These are phyloP conservation scores for Podarcis lilfordi DNA, from an alignment of 2,797 vertebrate species.

Conservation along the genomic window DNA sequence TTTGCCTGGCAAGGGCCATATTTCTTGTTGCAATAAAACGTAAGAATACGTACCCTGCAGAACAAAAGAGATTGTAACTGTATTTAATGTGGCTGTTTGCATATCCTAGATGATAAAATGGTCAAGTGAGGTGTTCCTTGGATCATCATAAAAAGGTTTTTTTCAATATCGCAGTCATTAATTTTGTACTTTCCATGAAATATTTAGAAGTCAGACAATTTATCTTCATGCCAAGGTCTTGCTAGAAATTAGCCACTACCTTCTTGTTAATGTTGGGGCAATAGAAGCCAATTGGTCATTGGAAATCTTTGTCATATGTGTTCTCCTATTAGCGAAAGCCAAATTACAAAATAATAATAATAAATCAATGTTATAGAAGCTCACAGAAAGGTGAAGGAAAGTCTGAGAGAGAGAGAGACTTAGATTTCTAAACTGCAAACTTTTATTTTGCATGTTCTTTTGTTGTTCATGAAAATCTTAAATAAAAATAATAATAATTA, in stretches of 20 bases:
- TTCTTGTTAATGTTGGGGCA: neutral
- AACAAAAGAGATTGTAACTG: conserved; percentile 54
- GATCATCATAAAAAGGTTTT: conserved; percentile 32
- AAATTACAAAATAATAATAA: conserved; percentile 19
- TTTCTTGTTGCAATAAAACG: conserved; percentile 61
- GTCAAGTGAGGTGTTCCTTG: conserved; percentile 45
- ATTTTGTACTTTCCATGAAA: conserved; percentile 51
- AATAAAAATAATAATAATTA: no score
- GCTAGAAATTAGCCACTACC: conserved; percentile 14
- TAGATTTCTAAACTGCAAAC: neutral
- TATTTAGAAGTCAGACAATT: neutral
- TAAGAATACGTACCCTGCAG: conserved; percentile 45
- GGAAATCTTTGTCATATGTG: neutral
- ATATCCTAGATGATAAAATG: conserved; percentile 42
- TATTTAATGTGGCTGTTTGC: conserved; percentile 57
- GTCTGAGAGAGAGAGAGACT: neutral
- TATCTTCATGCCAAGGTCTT: conserved; percentile 34
- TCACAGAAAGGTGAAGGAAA: neutral
- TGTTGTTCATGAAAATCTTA: no score
- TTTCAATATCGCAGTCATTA: conserved; percentile 33
- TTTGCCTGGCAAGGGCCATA: conserved; percentile 43
- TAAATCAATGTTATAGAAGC: neutral
- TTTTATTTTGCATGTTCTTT: neutral
- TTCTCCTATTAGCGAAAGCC: neutral
- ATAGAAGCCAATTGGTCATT: neutral